phyloP scores from a whole-genome alignment of 2,113 vertebrate species.

The mouse (Mus musculus) region GRCm39 chrX:160498001-160498500 shows the following conservation, averaged over 20 bases:
- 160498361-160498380: constrained; percentile 66
- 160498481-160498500: constrained; percentile 52
- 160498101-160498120: constrained; percentile 65
- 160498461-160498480: constrained; percentile 4
- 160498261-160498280: constrained; percentile 69
- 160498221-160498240: constrained; percentile 74
- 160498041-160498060: constrained; percentile 29
- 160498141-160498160: constrained; percentile 66
- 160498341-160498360: constrained; percentile 66
- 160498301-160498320: constrained; percentile 67
- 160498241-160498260: constrained; percentile 67
- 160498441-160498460: constrained; percentile 40
- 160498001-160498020: background rate
- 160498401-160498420: constrained; percentile 55
- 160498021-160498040: background rate
- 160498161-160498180: constrained; percentile 71
- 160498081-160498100: constrained; percentile 11
- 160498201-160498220: constrained; percentile 74
- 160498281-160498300: constrained; percentile 56
- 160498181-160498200: constrained; percentile 70
- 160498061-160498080: constrained; percentile 32
- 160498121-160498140: constrained; percentile 65
- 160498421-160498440: constrained; percentile 36
- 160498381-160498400: constrained; percentile 27
- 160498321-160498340: constrained; percentile 67